Evolutionary conservation across 2,888 invertebrate genomes (phyloP).

Genomic region (Caradrina clavipalpis): DNA sequence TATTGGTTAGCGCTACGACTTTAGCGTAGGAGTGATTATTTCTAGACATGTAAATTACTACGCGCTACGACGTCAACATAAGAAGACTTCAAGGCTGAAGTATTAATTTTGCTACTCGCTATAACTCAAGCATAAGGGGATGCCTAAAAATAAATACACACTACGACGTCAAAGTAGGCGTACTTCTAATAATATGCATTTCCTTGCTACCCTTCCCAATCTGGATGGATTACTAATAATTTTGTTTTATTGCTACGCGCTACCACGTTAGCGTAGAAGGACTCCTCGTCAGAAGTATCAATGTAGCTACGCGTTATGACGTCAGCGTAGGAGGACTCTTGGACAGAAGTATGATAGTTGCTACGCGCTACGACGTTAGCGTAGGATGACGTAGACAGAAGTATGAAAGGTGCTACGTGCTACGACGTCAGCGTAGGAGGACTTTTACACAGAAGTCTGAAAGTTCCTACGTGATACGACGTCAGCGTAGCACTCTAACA

Average conservation of each 20-base stretch:
- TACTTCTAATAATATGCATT: too few species aligned
- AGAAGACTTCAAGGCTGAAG: not conserved
- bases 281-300: not conserved
- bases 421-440: not conserved
- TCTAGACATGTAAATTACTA: not conserved
- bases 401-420: not conserved
- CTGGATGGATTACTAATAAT: too few species aligned
- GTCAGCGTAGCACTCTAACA: not conserved
- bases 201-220: too few species aligned
- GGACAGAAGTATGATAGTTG: not conserved
- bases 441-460: not conserved
- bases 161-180: too few species aligned
- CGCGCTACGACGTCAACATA: not conserved
- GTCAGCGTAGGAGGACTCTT: not conserved
- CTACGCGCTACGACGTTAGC: not conserved
- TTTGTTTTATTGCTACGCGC: conserved; percentile 2
- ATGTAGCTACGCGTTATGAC: not conserved
- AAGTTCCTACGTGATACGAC: not conserved
- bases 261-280: not conserved
- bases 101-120: too few species aligned
- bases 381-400: not conserved
- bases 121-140: too few species aligned
- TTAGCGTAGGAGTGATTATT: too few species aligned
- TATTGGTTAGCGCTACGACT: too few species aligned
- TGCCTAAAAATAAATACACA: too few species aligned